phyloP scores from a whole-genome alignment of 1,140 invertebrate genomes.

The Drosophila ficusphila region DNA sequence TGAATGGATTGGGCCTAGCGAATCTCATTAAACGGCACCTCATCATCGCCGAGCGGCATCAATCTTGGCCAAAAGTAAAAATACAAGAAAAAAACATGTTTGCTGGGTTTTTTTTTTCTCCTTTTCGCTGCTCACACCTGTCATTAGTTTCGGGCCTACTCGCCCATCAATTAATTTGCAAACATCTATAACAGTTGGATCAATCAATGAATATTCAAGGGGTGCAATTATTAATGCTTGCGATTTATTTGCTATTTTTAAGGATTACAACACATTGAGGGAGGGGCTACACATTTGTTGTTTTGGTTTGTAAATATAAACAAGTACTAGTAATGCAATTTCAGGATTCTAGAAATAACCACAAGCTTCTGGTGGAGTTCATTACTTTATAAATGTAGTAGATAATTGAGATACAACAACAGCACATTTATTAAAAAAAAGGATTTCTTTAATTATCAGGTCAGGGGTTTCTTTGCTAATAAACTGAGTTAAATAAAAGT shows the following conservation, averaged over 20 bases:
- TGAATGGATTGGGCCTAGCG: constrained; percentile 35
- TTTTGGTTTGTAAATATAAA: too few relatives aligned
- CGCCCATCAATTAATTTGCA: constrained; percentile 63
- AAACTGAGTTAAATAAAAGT: too few relatives aligned
- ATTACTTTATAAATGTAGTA: too few relatives aligned
- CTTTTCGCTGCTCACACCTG: neutral
- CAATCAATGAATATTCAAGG: constrained; percentile 1
- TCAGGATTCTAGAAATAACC: too few relatives aligned
- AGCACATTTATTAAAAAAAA: neutral
- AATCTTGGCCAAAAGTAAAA: constrained; percentile 27
- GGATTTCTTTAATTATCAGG: neutral
- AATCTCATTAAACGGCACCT: constrained; percentile 70
- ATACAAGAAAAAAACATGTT: too few relatives aligned
- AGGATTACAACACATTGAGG: neutral
- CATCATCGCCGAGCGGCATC: constrained; percentile 17
- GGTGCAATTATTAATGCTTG: neutral
- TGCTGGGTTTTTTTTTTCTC: constrained; percentile 39
- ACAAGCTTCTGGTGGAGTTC: too few relatives aligned
- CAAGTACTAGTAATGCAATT: too few relatives aligned
- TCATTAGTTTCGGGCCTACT: constrained; percentile 25
- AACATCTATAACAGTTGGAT: constrained; percentile 59
- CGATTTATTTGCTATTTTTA: neutral
- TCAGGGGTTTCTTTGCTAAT: neutral
- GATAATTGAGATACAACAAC: too few relatives aligned
- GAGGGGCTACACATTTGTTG: too few relatives aligned